phyloP scores from a whole-genome alignment of 1,140 invertebrate genomes.

The Agrilus planipennis region DNA sequence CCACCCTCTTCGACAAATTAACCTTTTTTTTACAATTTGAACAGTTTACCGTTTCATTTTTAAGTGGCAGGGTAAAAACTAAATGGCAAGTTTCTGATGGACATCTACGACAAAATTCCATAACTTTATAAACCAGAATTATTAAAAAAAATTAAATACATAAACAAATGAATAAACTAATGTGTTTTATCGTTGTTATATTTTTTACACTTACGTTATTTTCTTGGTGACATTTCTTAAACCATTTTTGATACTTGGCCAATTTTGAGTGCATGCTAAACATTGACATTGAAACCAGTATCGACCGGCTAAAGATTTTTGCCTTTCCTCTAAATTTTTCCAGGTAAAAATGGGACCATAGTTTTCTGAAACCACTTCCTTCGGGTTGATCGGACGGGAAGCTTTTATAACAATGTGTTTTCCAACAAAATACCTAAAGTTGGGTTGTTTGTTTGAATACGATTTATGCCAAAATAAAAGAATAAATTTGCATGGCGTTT shows the following conservation, averaged over 20 bases:
- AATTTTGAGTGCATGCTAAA: conserved; percentile 59
- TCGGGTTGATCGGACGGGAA: conserved; percentile 46
- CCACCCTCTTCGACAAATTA: conserved; percentile 37
- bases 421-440: conserved; percentile 61
- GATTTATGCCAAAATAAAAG: background rate
- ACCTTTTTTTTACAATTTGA: conserved; percentile 40
- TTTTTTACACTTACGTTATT: conserved; percentile 14
- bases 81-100: conserved; percentile 40
- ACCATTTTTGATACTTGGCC: conserved; percentile 54
- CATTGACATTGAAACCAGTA: conserved; percentile 77
- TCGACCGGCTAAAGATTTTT: conserved; percentile 49
- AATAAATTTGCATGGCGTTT: background rate
- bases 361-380: conserved; percentile 65
- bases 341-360: conserved; percentile 75
- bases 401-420: conserved; percentile 59
- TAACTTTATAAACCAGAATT: background rate
- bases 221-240: conserved; percentile 15
- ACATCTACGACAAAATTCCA: conserved; percentile 39
- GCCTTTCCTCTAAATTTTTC: conserved; percentile 46
- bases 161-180: background rate
- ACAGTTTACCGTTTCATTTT: conserved; percentile 38
- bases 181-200: too few species aligned
- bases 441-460: conserved; percentile 6
- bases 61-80: conserved; percentile 36
- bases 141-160: background rate